Conservation (phyloP, 1,140 invertebrate species). For the Agraylea sexmaculata region DNA sequence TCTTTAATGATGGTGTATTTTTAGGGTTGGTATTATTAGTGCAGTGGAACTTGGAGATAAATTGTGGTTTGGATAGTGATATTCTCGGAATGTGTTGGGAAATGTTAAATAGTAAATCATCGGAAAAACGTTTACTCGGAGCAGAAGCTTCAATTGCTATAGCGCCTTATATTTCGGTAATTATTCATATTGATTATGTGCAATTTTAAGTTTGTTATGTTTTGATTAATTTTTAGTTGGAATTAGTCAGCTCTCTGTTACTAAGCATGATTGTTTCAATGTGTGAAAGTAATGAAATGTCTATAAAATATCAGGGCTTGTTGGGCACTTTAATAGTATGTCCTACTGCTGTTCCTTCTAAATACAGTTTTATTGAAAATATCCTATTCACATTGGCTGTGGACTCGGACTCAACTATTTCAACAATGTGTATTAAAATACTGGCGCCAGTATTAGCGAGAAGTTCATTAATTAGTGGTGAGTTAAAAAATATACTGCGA, state of each 20-base stretch:
- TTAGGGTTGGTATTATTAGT: conserved; percentile 18
- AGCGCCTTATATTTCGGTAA: conserved; percentile 55
- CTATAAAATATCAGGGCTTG: conserved; percentile 30
- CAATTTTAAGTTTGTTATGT: too few species aligned
- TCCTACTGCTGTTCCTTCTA: conserved; percentile 30
- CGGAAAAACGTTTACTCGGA: conserved; percentile 56
- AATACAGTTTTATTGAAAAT: conserved; percentile 35
- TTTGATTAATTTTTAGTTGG: conserved; percentile 23
- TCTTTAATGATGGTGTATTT: conserved; percentile 1
- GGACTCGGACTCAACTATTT: conserved; percentile 30
- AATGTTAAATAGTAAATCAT: conserved; percentile 60
- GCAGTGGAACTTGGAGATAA: conserved; percentile 18
- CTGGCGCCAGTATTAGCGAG: conserved; percentile 34
- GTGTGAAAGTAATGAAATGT: conserved; percentile 35
- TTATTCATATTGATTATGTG: conserved; percentile 20
- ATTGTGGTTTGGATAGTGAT: conserved; percentile 19
- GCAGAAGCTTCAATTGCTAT: conserved; percentile 62
- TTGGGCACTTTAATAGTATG: conserved; percentile 32
- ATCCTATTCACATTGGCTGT: conserved; percentile 34
- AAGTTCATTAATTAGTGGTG: conserved; percentile 32
- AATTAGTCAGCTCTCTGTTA: conserved; percentile 34
- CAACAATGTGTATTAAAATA: conserved; percentile 31
- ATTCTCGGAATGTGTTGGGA: conserved; percentile 53
- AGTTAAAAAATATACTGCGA: conserved; percentile 6
- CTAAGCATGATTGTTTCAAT: conserved; percentile 35